Evolutionary conservation across 2,113 vertebrate species (phyloP), one percentile per base, ranked within the genome.

Genomic region (Melanerpes formicivorus): DNA sequence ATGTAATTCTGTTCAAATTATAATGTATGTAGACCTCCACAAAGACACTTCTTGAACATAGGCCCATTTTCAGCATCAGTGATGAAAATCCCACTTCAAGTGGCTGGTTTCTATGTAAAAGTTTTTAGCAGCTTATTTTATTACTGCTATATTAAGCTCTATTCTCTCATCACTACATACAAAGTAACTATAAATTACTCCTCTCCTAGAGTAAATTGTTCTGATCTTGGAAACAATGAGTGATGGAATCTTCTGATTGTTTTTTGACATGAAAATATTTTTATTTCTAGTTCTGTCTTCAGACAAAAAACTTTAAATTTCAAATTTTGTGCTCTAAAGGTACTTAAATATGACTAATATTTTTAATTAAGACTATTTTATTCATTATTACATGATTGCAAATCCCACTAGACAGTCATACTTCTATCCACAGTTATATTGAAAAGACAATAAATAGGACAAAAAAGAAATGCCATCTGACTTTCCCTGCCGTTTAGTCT

Each of bases 71-170:
- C 75, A 82, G 19, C 0, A 37, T 11, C 48, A 79, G 14, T n/a
- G 46, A 23, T 55, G 54, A 73, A 89, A 92, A 46, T 2, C 4
- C 54, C 14, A 34, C 77, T 89, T 52, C 56, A 69, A 58, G 30
- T 32, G 66, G 18, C 27, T 89, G 64, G 27, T 23, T 93, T 71
- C 27, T 64, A 27, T 69, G 27, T 54, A 85, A 84, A 89, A 87
- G 19, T 42, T 93, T 93, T 91, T 93, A 89, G 48, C 84, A 92
- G 67, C 9, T 90, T 70, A 82, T 88, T 32, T 92, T 87, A 82
- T 89, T 89, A 56, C 91, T 52, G 64, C 11, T 74, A 9, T 14
- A 42, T 89, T 93, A 83, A 91, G 11, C 14, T 40, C 37, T 76
- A 29, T 72, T 95, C 60, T 91, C 64, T 93, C 73, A 82, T 5